Evolutionary conservation across 2,888 invertebrate genomes (phyloP), one percentile per base, ranked within the genome.

Genomic region (Yponomeuta malinellus): DNA sequence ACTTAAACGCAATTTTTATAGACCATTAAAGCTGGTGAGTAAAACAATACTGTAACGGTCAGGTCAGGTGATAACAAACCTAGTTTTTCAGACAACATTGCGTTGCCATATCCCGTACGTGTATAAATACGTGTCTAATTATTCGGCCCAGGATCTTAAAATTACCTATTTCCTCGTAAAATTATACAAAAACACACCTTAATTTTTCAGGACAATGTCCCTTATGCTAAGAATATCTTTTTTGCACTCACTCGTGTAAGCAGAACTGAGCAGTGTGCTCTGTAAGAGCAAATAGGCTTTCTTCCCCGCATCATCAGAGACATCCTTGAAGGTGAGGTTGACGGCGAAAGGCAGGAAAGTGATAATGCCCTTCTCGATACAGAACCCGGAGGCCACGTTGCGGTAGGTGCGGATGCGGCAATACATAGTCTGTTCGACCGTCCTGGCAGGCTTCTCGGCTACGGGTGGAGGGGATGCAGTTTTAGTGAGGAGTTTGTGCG

Each of bases 261-360:
- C 95, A 10, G 97, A 95, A 76, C 91, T 93, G 48, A 97, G 94
- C 0, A 95, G 95, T 3, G 94, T 94, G 1, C 97, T 97, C 71
- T 95, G 94, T 72, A 97, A 94, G 65, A 96, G 93, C 48, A 96
- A 84, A 78, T 95, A 94, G 78, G 94, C 93, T 23, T 93, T 93
- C 72, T 92, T 92, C 2, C 84, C 83, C 1, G 88, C 83, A 8
- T 92, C 88, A 67, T 94, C 93, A 2, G 83, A 88, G 0, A 94
- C 87, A 74, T 95, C 94, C 75, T 95, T 94, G 76, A 97, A 95
- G 3, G 94, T 94, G 70, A 97, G 86, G 15, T 94, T 95, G 71
- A 97, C 87, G 67, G 95, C 93, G 80, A 96, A 97, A 0, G 97
- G 96, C 81, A 94, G 93, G 80, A 95, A 97, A 0, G 87, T 83